Evolutionary conservation across 2,113 vertebrate genomes (phyloP), one percentile per base, ranked within the genome.

Genomic region (Clupea harengus): DNA sequence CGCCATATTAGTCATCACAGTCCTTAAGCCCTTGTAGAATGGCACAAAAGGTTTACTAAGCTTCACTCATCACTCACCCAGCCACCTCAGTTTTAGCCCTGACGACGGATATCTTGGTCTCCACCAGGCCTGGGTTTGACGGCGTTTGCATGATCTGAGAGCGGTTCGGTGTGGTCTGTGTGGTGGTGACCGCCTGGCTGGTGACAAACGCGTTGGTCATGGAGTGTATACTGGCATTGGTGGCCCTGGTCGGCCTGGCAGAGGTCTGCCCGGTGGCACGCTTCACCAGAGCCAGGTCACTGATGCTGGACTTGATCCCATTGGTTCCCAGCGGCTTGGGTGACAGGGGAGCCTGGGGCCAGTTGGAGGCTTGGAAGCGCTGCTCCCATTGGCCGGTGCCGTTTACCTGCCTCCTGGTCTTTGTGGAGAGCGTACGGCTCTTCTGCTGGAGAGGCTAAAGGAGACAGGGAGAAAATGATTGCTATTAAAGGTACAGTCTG

Each of bases 341-440:
- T 39, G 39, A 39, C 89, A 94, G 94, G 92, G 93, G 86, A 49
- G 92, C 89, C 88, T 94, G 93, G 86, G 94, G 92, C 87, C 94
- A 93, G 0, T 88, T 95, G 89, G 92, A 91, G 0, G 72, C 1
- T 90, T 87, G 90, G 2, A 47, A 50, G 13, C 87, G 85, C 4
- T 88, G 93, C 1, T 98, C 97, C 95, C 94, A 95, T 89, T 92
- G 93, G 89, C 95, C 95, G n/a, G 96, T 95, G 1, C 91, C 93
- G 92, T 94, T 90, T 89, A 82, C 85, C 92, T 90, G 89, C 89
- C 93, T 85, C 15, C 64, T 0, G 28, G 2, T 89, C 39, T 92
- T 50, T 32, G 25, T 4, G 15, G 89, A 89, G 1, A 88, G 0
- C 64, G 87, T 88, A 13, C 80, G 93, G 72, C 50, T 89, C 85